These are phyloP conservation scores for Onychomys arenicola DNA, from an alignment of 2,797 vertebrate genomes.

Conservation along the genomic window DNA sequence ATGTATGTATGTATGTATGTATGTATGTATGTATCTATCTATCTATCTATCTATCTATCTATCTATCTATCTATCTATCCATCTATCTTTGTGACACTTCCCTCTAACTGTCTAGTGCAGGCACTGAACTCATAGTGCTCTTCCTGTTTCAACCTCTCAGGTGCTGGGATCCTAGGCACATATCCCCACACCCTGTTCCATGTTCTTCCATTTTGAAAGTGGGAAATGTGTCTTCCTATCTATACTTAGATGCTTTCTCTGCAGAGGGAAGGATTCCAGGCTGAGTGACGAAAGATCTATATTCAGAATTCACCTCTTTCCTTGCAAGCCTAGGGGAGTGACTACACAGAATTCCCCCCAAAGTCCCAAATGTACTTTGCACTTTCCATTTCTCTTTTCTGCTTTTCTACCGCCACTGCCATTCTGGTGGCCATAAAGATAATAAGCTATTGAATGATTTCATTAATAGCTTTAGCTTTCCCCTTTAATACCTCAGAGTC, in stretches of 20 bases:
- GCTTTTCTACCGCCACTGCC: neutral
- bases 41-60: neutral
- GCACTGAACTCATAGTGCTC: neutral
- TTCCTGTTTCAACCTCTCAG: neutral
- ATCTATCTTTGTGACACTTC: neutral
- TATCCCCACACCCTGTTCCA: neutral
- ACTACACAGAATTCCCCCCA: neutral
- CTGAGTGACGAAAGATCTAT: neutral
- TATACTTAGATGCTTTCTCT: slow-evolving; percentile 19
- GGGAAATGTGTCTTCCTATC: neutral
- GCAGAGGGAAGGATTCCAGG: neutral
- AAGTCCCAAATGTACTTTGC: neutral
- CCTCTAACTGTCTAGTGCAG: neutral
- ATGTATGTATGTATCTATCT: too few relatives aligned
- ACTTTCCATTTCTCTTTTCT: neutral
- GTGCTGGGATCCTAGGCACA: neutral
- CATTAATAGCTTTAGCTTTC: slow-evolving; percentile 22
- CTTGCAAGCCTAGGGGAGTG: neutral
- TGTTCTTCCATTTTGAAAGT: slow-evolving; percentile 55
- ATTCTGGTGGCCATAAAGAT: slow-evolving; percentile 7
- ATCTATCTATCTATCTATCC: too few relatives aligned
- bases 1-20: too few relatives aligned
- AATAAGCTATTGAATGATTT: slow-evolving; percentile 13
- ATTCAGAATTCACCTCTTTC: neutral
- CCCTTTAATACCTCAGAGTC: slow-evolving; percentile 10